Evolutionary conservation across 2,888 invertebrate species (phyloP).

Genomic region (Arctia plantaginis): DNA sequence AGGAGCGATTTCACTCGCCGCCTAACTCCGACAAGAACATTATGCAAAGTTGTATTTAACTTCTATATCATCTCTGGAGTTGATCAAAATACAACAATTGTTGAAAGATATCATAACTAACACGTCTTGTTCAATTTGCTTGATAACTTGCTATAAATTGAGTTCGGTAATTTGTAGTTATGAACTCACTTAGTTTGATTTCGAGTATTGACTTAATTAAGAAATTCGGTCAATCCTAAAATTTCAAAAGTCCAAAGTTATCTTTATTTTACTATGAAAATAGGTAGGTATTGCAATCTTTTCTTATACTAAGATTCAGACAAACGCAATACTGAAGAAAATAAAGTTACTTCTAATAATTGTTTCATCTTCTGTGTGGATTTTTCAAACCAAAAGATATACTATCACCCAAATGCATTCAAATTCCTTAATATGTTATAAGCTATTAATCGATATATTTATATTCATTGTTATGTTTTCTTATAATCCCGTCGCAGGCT

Average conservation of each 20-base stretch:
- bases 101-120: slow-evolving; percentile 54
- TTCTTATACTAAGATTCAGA: background rate
- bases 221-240: background rate
- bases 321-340: background rate
- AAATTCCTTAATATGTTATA: background rate
- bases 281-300: background rate
- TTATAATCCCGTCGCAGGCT: too few relatives aligned
- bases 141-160: slow-evolving; percentile 37
- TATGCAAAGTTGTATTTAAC: slow-evolving; percentile 83
- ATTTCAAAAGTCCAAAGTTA: background rate
- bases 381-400: background rate
- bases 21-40: slow-evolving; percentile 71
- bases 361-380: background rate
- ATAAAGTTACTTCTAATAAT: background rate
- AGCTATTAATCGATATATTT: too few relatives aligned
- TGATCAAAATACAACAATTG: slow-evolving; percentile 74
- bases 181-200: background rate
- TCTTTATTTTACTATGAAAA: background rate
- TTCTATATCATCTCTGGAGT: slow-evolving; percentile 73
- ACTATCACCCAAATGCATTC: background rate
- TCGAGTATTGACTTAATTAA: background rate
- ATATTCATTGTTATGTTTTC: too few relatives aligned
- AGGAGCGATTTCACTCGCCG: slow-evolving; percentile 73
- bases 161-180: slow-evolving; percentile 36
- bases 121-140: slow-evolving; percentile 37